Conservation (phyloP, 2,888 invertebrate genomes). For the Leucozona laternaria region DNA sequence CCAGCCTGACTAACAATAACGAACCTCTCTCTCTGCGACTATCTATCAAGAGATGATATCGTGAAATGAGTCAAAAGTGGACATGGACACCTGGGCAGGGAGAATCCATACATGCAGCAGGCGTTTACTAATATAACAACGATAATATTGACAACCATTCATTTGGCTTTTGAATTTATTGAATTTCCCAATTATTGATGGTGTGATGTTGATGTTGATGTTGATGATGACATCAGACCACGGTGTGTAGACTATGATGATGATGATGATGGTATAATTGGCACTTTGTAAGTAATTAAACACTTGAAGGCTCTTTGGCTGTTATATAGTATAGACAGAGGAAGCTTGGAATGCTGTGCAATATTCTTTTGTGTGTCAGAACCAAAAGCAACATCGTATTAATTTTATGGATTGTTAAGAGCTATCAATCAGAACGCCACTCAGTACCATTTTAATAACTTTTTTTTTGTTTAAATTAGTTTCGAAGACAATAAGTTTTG, state of each 20-base stretch:
- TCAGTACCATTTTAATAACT: neutral
- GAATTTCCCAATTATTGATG: slow-evolving; percentile 50
- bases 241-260: neutral
- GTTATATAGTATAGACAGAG: neutral
- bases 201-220: slow-evolving; percentile 45
- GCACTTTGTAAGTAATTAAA: slow-evolving; percentile 25
- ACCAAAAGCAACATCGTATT: neutral
- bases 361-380: slow-evolving; percentile 28
- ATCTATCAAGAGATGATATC: neutral
- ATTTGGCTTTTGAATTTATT: slow-evolving; percentile 32
- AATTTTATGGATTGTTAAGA: neutral
- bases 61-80: slow-evolving; percentile 12
- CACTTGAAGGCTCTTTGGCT: slow-evolving; percentile 29
- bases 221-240: slow-evolving; percentile 55
- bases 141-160: slow-evolving; percentile 35
- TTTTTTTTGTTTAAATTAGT: slow-evolving; percentile 5
- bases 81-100: slow-evolving; percentile 55
- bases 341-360: slow-evolving; percentile 1
- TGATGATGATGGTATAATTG: slow-evolving; percentile 4
- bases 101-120: slow-evolving; percentile 10
- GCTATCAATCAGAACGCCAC: slow-evolving; percentile 8
- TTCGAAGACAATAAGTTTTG: neutral
- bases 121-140: neutral
- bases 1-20: neutral
- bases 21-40: neutral